Percentiles rank a stretch among this genome's conserved stretches.
Evolutionary conservation across 53 echinoderm and acorn worm genomes (phyloP).

Genomic region (Holothuria leucospilota): DNA sequence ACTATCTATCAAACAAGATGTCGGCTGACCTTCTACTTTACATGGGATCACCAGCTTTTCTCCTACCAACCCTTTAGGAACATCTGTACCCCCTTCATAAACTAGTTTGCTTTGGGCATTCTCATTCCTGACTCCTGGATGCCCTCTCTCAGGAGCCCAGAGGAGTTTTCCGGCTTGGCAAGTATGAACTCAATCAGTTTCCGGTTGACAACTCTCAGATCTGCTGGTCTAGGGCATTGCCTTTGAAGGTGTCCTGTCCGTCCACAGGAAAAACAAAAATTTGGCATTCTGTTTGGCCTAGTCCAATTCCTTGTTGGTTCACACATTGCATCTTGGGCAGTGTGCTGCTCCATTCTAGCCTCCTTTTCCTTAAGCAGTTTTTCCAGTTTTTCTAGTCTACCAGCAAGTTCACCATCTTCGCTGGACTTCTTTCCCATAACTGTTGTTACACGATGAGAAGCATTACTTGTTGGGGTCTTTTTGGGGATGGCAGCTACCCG

Average conservation of each 20-base stretch:
- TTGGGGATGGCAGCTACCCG: not conserved
- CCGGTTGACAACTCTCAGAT: conserved; percentile 30
- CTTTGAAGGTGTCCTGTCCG: conserved; percentile 57
- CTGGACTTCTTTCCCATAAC: not conserved
- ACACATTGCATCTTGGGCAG: not conserved
- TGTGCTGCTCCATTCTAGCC: not conserved
- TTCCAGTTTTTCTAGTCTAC: not conserved
- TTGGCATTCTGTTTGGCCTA: too few species aligned
- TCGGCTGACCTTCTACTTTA: conserved; percentile 48
- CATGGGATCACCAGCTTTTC: conserved; percentile 51
- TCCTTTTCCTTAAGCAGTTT: not conserved
- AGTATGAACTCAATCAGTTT: conserved; percentile 53
- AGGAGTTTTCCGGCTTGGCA: conserved; percentile 55
- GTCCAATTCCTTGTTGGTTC: not conserved
- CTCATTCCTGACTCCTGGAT: conserved; percentile 27
- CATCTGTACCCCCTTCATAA: not conserved
- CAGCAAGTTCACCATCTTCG: too few species aligned
- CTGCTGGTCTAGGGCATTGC: conserved; percentile 36
- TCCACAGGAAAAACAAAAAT: too few species aligned
- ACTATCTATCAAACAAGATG: conserved; percentile 60
- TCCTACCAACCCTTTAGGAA: conserved; percentile 63
- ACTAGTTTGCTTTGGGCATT: not conserved
- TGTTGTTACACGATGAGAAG: too few species aligned
- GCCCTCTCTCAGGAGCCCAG: conserved; percentile 44
- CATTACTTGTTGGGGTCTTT: not conserved